Conservation (phyloP, 2,113 vertebrate species). For the human region DNA sequence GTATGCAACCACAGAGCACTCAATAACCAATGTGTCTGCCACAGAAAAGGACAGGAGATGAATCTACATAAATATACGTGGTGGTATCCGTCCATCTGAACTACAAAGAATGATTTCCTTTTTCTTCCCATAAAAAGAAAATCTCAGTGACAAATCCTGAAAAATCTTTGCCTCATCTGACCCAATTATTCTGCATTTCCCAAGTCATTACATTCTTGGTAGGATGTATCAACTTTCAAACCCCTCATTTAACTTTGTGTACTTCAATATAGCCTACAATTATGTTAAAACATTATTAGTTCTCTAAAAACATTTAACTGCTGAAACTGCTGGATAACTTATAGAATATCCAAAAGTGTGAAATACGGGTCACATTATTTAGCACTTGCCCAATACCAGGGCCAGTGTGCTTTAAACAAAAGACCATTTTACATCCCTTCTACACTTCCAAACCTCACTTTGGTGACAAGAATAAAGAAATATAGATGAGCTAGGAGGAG, state of each 20-base stretch:
- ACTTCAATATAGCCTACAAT: background rate
- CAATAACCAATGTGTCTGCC: slow-evolving; percentile 8
- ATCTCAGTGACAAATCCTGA: background rate
- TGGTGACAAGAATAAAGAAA: background rate
- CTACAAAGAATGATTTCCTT: background rate
- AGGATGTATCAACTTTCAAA: background rate
- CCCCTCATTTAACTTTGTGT: background rate
- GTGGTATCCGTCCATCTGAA: background rate
- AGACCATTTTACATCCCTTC: background rate
- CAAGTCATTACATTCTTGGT: slow-evolving; percentile 1
- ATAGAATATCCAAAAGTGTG: background rate
- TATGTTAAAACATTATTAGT: background rate
- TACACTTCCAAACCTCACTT: background rate
- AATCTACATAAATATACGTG: background rate
- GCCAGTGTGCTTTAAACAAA: background rate
- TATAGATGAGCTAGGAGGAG: background rate
- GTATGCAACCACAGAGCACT: background rate
- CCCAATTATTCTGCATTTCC: slow-evolving; percentile 14
- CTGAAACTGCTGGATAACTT: background rate
- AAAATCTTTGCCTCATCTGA: background rate
- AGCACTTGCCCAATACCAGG: background rate
- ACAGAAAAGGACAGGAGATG: background rate
- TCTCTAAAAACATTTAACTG: background rate
- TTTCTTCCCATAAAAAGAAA: slow-evolving; percentile 1
- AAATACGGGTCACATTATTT: background rate